phyloP scores from a whole-genome alignment of 2,113 vertebrate genomes.

The Alexandromys fortis region DNA sequence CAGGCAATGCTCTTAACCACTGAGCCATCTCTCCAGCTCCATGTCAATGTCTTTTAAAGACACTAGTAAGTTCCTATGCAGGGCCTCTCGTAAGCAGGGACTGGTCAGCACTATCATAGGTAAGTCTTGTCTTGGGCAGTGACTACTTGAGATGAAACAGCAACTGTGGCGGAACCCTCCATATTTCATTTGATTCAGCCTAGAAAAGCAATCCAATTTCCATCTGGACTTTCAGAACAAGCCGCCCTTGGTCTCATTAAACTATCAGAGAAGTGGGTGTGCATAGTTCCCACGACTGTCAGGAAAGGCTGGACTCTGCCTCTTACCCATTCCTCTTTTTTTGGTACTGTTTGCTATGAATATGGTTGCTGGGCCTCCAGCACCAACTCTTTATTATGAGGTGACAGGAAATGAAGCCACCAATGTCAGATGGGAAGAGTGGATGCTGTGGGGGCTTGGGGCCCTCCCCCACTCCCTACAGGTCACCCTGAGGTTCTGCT shows the following conservation, averaged over 20 bases:
- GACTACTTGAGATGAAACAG: neutral
- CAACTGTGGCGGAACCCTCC: neutral
- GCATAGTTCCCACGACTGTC: neutral
- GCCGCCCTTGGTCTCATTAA: neutral
- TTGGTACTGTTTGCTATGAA: neutral
- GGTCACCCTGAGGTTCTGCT: neutral
- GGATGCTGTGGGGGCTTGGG: neutral
- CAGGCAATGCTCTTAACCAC: no score
- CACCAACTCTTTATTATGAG: neutral
- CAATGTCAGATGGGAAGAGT: neutral
- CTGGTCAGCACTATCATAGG: neutral
- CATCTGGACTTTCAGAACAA: slow-evolving; percentile 8
- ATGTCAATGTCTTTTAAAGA: neutral
- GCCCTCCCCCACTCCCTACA: neutral
- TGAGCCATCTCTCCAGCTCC: no score
- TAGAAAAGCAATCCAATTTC: neutral
- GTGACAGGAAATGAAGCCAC: neutral
- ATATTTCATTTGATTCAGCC: neutral
- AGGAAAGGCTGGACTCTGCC: neutral
- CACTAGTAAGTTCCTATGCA: neutral
- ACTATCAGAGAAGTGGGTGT: neutral
- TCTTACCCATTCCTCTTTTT: neutral
- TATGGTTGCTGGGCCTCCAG: neutral
- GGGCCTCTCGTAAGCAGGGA: neutral
- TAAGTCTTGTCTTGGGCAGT: slow-evolving; percentile 6